Evolutionary conservation across 2,888 invertebrate genomes (phyloP), one percentile per base, ranked within the genome.

Genomic region (Troilus luridus): DNA sequence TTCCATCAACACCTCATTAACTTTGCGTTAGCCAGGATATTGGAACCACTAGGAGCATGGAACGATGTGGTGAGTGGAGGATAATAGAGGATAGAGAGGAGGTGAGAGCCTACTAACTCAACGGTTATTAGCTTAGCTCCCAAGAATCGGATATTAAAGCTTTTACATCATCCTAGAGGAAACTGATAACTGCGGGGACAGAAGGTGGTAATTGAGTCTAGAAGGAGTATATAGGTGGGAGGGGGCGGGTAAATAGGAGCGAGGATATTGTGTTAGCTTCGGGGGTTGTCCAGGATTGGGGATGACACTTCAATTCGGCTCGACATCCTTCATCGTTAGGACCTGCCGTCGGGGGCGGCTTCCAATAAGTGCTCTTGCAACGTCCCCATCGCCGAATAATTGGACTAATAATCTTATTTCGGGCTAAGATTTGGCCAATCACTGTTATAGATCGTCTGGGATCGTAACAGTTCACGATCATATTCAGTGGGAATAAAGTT

Each of bases 141-240:
- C 17, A 17, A 41, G 72, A 41, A 77, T 77, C 72, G 72, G 72
- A 77, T 77, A 77, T 77, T 77, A 41, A 77, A 77, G 10, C 72
- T 77, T 77, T 77, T 41, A 77, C 72, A 77, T 8, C 72, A 77
- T 41, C 41, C 72, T 41, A 0, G 2, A 6, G 19, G 72, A 77
- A 77, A 77, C 27, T 77, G 72, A 27, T 77, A 77, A 77, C 72
- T 77, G 8, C 9, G 72, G 24, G 27, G 41, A 27, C 41, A 77
- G 21, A 41, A 41, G 72, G 72, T 19, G 72, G 27, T 17, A 77
- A 77, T 77, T 77, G 72, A 77, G 72, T 41, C 41, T 41, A 2
- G 72, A 19, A 0, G 8, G 19, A 9, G 17, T 77, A 77, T 77
- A 77, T 77, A 77, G 72, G 72, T 41, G 41, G 12, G 72, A 19